Evolutionary conservation across 2,113 vertebrate genomes (phyloP), one percentile per base, ranked within the genome.

Genomic region (Cairina moschata): DNA sequence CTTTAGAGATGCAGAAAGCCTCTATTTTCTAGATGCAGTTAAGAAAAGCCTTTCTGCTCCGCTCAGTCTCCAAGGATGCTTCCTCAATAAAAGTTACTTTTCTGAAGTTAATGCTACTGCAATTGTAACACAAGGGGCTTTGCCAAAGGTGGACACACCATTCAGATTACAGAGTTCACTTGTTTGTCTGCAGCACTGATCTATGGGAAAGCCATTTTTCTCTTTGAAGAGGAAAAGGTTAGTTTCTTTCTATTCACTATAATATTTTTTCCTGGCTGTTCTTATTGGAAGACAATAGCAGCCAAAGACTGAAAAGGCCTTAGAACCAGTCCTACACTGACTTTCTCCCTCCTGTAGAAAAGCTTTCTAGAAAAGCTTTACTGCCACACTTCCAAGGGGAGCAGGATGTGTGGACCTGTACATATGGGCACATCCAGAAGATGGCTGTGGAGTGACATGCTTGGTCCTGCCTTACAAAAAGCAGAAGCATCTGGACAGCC

Each of bases 341-440:
- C 32, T 38, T 71, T 5, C 52, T 69, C 3, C 0, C 36, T 69
- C 29, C 32, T 69, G 8, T 21, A 32, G 71, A 72, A 76, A 17
- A 20, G 38, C 17, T 63, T 83, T 69, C 15, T 23, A n/a, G n/a
- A n/a, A n/a, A n/a, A n/a, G n/a, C n/a, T 31, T 20, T 11, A 13
- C 6, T 65, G 17, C 12, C 6, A 26, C 1, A 0, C 23, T 76
- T 44, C 38, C n/a, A 17, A 12, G 1, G 2, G 63, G 46, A 48
- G 18, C 21, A 36, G 46, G 25, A 29, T 36, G 5, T 1, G 1
- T 29, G 63, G 52, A 17, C 48, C 28, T 3, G 1, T 32, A 21
- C 31, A 12, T 21, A 21, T 0, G 2, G 69, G 18, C n/a, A 38
- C 59, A n/a, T 15, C 52, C 40, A 22, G 32, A 74, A 26, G 29